Conservation (phyloP, 37 sponge, comb jelly and placozoan species). For the Eunapius fragilis region DNA sequence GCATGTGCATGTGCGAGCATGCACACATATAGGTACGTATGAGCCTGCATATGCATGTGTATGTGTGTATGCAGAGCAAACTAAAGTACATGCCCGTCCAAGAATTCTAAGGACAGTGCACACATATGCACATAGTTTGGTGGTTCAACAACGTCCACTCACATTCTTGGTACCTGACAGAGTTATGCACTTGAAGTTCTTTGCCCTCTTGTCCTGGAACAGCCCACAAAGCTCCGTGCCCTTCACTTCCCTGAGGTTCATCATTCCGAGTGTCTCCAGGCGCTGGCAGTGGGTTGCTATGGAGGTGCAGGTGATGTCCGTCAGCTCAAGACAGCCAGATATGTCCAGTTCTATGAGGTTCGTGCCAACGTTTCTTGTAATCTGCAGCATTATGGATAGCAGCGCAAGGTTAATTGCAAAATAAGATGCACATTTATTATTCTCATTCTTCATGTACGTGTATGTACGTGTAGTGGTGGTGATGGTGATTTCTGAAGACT, state of each 20-base stretch:
- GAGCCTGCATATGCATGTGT: not conserved
- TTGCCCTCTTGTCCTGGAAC: constrained; percentile 44
- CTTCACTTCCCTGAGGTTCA: constrained; percentile 47
- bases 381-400: constrained; percentile 23
- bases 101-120: not conserved
- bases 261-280: constrained; percentile 59
- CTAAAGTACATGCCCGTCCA: not conserved
- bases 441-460: no score
- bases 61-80: not conserved
- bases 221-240: constrained; percentile 37
- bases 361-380: constrained; percentile 36
- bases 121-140: no score
- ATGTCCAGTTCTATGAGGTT: constrained; percentile 57
- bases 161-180: constrained; percentile 62
- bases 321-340: constrained; percentile 64
- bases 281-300: constrained; percentile 52
- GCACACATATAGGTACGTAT: no score
- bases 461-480: no score
- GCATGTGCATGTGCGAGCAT: no score
- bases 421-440: not conserved
- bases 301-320: constrained; percentile 49
- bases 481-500: no score
- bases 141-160: not conserved
- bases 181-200: constrained; percentile 31
- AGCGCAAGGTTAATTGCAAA: not conserved